phyloP scores from a whole-genome alignment of 2,888 invertebrate genomes.

The Isotomurus palustris region DNA sequence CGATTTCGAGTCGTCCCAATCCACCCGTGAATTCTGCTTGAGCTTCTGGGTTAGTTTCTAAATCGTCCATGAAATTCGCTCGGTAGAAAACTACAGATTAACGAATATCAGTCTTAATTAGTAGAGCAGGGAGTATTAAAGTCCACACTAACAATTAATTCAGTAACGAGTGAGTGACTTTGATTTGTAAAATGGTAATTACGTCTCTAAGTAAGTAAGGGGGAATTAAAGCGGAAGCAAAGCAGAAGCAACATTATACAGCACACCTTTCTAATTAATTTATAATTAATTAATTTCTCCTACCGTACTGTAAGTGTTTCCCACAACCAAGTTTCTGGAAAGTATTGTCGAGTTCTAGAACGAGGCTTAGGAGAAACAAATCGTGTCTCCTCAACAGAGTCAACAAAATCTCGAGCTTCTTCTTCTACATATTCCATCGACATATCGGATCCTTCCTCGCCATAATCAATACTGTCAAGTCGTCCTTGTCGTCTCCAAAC shows the following conservation, averaged over 20 bases:
- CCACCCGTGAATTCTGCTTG: conserved; percentile 43
- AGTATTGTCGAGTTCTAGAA: conserved; percentile 41
- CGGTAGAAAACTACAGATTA: conserved; percentile 54
- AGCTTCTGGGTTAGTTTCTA: conserved; percentile 36
- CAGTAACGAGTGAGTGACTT: too few relatives aligned
- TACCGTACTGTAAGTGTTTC: conserved; percentile 29
- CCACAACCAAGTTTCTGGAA: conserved; percentile 50
- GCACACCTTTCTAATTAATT: neutral
- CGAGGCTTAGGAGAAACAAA: too few relatives aligned
- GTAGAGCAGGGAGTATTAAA: too few relatives aligned
- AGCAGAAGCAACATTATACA: neutral
- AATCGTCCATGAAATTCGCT: conserved; percentile 51
- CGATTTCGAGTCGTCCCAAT: neutral
- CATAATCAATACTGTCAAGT: too few relatives aligned
- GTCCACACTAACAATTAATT: neutral
- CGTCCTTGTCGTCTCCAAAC: too few relatives aligned
- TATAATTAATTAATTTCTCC: neutral
- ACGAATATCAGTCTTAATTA: neutral
- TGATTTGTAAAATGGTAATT: too few relatives aligned
- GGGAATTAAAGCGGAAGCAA: conserved; percentile 3
- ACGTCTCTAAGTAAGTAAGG: neutral
- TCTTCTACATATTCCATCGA: neutral
- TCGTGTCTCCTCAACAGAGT: too few relatives aligned
- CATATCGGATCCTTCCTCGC: too few relatives aligned
- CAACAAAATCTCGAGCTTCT: neutral